Percentiles rank a stretch among this genome's conserved stretches.
These are phyloP conservation scores for Dromaius novaehollandiae DNA, from an alignment of 2,113 vertebrate genomes.

Conservation along the genomic window DNA sequence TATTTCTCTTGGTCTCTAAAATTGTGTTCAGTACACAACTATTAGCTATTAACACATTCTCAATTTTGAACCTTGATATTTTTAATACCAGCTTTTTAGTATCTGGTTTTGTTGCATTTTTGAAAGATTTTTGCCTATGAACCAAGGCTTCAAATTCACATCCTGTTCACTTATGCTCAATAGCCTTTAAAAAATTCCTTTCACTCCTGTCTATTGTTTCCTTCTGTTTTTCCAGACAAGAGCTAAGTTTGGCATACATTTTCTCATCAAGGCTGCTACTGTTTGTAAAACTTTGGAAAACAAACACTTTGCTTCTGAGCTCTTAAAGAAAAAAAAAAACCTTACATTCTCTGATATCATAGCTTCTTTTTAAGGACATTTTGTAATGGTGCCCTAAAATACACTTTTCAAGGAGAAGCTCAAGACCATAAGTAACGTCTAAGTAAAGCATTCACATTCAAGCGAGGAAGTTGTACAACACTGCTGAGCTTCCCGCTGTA, in stretches of 20 bases:
- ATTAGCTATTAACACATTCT: neutral
- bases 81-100: neutral
- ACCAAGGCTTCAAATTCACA: neutral
- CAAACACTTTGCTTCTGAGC: neutral
- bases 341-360: neutral
- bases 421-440: neutral
- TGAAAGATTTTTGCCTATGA: neutral
- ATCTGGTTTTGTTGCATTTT: neutral
- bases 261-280: neutral
- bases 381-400: neutral
- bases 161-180: slow-evolving; percentile 16
- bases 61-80: neutral
- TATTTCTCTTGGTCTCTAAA: neutral
- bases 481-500: neutral
- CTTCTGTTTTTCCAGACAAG: slow-evolving; percentile 25
- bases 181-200: neutral
- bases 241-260: neutral
- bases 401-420: neutral
- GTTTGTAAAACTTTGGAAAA: neutral
- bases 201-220: slow-evolving; percentile 34
- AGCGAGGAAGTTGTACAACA: neutral
- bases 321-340: neutral
- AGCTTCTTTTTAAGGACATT: neutral
- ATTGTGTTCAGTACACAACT: neutral
- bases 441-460: neutral